phyloP scores from a whole-genome alignment of 2,888 invertebrate genomes.

The Acholoe squamosa region DNA sequence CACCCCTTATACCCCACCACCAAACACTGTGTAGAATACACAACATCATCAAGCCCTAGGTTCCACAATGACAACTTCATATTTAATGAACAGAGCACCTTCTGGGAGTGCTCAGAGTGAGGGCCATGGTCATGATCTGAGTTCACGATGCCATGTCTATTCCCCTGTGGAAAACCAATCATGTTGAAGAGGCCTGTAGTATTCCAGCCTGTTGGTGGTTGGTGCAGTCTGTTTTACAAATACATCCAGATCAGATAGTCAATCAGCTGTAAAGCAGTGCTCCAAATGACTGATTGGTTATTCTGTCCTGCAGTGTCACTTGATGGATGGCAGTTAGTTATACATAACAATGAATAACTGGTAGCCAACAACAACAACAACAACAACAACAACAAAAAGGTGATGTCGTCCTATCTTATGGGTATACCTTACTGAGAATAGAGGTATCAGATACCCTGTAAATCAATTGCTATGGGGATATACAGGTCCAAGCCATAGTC shows the following conservation, averaged over 20 bases:
- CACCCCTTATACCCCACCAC: too few relatives aligned
- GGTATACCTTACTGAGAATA: too few relatives aligned
- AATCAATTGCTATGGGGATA: too few relatives aligned
- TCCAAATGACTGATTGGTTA: neutral
- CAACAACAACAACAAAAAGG: too few relatives aligned
- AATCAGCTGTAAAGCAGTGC: neutral
- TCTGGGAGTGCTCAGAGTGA: neutral
- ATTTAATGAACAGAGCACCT: neutral
- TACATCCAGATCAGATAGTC: neutral
- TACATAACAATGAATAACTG: too few relatives aligned
- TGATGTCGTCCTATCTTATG: too few relatives aligned
- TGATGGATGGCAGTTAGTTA: too few relatives aligned
- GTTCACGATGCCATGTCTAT: neutral
- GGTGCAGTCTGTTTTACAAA: neutral
- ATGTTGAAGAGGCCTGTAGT: neutral
- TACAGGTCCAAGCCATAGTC: too few relatives aligned
- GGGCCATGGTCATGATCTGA: neutral
- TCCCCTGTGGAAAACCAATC: neutral
- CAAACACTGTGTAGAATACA: neutral
- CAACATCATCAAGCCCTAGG: neutral
- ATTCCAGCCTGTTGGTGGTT: neutral
- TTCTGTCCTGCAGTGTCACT: too few relatives aligned
- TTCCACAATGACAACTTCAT: neutral
- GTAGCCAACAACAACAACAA: too few relatives aligned
- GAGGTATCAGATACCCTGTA: too few relatives aligned